Evolutionary conservation across 2,888 invertebrate species (phyloP), one percentile per base, ranked within the genome.

Genomic region (Sialis fuliginosa): DNA sequence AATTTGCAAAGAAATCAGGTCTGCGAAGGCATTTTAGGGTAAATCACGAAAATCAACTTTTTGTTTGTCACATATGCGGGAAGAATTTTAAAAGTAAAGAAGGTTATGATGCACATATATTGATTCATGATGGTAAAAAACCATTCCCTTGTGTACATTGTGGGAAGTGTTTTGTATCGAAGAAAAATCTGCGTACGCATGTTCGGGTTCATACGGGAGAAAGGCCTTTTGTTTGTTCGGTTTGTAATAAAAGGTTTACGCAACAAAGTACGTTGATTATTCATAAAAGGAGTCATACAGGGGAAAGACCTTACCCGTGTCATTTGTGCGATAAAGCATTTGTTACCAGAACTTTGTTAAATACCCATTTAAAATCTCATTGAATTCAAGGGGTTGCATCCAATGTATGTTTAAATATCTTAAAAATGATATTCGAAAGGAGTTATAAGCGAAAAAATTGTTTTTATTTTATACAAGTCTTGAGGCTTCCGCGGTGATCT

Each of bases 41-140:
- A 33, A 47, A 50, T 35, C 50, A 53, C 52, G 2, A 47, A 48
- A 44, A 51, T 35, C 50, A 49, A 7, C 68, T 69, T 0, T 71
- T 60, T 45, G 56, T 60, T 1, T 71, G 71, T 47, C 60, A 67
- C 43, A 50, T 67, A 0, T 71, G 71, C 37, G 66, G 66, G 0
- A 58, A 62, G 32, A 57, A 64, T 0, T 70, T 69, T 42, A 48
- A 10, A 10, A 31, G 13, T 5, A 10, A 31, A 34, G 12, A 32
- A 6, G 33, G 12, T 10, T 13, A 34, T 1, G 32, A 44, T 34
- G n/a, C 33, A 9, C 44, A 44, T 34, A n/a, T 10, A 2, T 12
- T 12, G 7, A 30, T 44, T 10, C 47, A 47, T 30, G 33, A 33
- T 12, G 33, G 39, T 31, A 5, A 31, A 9, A 34, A 33, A 35